These are phyloP conservation scores for Lophotriccus pileatus DNA, from an alignment of 2,797 vertebrate genomes.

Conservation along the genomic window DNA sequence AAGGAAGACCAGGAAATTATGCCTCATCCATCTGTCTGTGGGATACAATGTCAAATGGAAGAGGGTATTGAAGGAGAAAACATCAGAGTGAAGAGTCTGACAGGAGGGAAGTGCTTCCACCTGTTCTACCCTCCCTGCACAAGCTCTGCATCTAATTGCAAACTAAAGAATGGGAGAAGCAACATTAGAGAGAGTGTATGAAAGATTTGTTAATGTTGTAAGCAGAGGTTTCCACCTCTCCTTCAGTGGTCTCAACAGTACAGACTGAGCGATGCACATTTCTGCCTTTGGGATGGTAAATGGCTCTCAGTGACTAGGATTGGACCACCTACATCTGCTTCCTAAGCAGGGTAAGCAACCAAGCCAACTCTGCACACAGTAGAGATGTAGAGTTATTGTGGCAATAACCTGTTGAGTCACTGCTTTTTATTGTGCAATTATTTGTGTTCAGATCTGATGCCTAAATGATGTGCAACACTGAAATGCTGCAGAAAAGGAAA, in stretches of 20 bases:
- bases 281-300: background rate
- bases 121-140: background rate
- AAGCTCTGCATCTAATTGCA: background rate
- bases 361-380: background rate
- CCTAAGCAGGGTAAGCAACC: background rate
- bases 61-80: background rate
- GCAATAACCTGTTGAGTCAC: slow-evolving; percentile 51
- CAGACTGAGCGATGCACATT: fast-evolving
- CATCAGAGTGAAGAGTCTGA: background rate
- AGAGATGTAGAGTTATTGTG: slow-evolving; percentile 31
- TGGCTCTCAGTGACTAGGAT: background rate
- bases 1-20: background rate
- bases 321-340: background rate
- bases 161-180: background rate
- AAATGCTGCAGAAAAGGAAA: slow-evolving; percentile 17
- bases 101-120: background rate
- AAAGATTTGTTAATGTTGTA: background rate
- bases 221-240: background rate
- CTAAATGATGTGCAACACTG: slow-evolving; percentile 13
- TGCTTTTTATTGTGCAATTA: slow-evolving; percentile 39
- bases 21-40: background rate
- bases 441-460: slow-evolving; percentile 10
- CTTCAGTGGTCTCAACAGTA: background rate
- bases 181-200: background rate
- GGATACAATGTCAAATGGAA: background rate